These are phyloP conservation scores for Tiliacea citrago DNA, from an alignment of 2,888 invertebrate genomes.

Conservation along the genomic window DNA sequence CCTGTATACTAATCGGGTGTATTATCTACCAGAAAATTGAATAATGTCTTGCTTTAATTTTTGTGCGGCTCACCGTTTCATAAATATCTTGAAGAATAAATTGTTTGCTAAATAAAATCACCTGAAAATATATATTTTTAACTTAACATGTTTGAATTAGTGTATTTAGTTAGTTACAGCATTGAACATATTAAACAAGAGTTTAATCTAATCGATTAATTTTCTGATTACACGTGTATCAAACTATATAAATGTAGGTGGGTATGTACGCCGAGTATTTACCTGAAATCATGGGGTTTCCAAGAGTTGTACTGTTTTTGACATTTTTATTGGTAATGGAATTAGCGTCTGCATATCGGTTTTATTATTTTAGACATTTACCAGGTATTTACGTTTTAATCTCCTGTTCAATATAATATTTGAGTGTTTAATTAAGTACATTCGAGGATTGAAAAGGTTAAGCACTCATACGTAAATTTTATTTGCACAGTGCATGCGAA, in stretches of 20 bases:
- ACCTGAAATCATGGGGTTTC: conserved; percentile 20
- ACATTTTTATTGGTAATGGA: conserved; percentile 30
- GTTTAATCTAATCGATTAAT: conserved; percentile 9
- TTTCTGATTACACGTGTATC: background rate
- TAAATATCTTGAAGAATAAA: background rate
- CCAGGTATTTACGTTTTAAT: conserved; percentile 28
- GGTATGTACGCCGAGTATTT: background rate
- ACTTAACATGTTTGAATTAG: conserved; percentile 20
- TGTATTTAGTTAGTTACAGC: conserved; percentile 13
- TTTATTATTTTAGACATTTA: conserved; percentile 17
- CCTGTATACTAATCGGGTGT: background rate
- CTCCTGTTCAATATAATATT: background rate
- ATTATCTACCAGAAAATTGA: background rate
- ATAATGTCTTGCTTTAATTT: background rate
- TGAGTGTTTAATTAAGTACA: background rate
- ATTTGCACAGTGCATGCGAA: background rate
- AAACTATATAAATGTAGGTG: conserved; percentile 23
- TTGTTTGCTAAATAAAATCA: conserved; percentile 2
- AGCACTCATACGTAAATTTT: too few species aligned
- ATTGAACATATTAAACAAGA: background rate
- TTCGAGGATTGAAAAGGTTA: background rate
- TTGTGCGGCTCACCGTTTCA: background rate
- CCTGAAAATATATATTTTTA: background rate
- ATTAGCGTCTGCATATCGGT: background rate
- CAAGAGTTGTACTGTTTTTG: conserved; percentile 10